These are phyloP conservation scores for Eupristina koningsbergeri DNA, from an alignment of 1,140 invertebrate genomes.

Conservation along the genomic window DNA sequence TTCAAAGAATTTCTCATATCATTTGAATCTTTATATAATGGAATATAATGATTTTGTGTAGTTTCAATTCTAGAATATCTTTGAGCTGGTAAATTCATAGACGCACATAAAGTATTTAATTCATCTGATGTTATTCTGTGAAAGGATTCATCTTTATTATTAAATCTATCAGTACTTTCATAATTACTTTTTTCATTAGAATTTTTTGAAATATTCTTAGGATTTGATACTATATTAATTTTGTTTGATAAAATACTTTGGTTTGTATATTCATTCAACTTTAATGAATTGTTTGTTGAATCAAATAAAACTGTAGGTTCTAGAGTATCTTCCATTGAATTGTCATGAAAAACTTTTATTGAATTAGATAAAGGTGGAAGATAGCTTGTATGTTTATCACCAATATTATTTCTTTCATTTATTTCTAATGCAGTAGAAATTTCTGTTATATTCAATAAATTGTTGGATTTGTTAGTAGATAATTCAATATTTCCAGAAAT, in stretches of 20 bases:
- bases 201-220: constrained; percentile 19
- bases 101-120: constrained; percentile 49
- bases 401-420: neutral
- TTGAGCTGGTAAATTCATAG: constrained; percentile 47
- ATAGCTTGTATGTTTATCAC: neutral
- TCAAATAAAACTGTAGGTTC: neutral
- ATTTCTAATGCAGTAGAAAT: neutral
- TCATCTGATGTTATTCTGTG: constrained; percentile 48
- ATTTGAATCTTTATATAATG: constrained; percentile 35
- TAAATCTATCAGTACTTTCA: constrained; percentile 26
- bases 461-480: neutral
- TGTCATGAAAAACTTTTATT: constrained; percentile 17
- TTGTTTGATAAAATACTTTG: constrained; percentile 23
- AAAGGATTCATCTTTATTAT: constrained; percentile 25
- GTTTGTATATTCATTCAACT: constrained; percentile 12
- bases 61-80: constrained; percentile 19
- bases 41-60: neutral
- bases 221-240: neutral
- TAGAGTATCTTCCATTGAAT: constrained; percentile 10
- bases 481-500: neutral
- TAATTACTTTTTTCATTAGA: constrained; percentile 34
- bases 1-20: constrained; percentile 28
- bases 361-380: neutral
- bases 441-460: neutral
- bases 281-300: neutral